Base-by-base conservation (phyloP, 2,113 vertebrate species). In the Phoxinus phoxinus region DNA sequence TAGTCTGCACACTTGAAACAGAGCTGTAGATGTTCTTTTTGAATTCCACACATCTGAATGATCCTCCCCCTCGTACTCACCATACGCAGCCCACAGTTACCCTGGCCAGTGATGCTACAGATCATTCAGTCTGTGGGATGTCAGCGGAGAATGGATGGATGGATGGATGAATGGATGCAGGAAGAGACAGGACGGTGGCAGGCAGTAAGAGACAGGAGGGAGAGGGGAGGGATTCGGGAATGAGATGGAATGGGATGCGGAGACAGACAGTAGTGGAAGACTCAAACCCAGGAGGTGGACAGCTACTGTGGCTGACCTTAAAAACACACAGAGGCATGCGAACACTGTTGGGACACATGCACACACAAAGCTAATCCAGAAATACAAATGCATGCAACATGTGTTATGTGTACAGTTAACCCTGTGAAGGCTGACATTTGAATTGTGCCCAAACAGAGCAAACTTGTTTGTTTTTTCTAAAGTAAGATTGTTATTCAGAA, bases 221-320 rank as follows among this genome's bases (percentile, higher is more conserved):
- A 81, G 81, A 86, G 88, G 88, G 89, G 71, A 81, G 63, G 13
- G 41, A 9, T 9, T 41, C 37, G 41, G 67, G 91, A 84, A 84
- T 86, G 88, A 87, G 86, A 86, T 86, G 89, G 86, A 85, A 83
- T 84, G 90, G 69, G 61, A 56, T 73, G 63, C 67, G 80, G 23
- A 23, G 56, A 53, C 53, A 65, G 91, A 69, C 30, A 35, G 61
- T 30, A 80, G 82, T 85, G 88, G 89, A 81, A 83, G 81, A 56
- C 61, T 85, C 87, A 73, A 87, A 79, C 63, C 78, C 80, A 81
- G 69, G 69, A 61, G 56, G 44, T 82, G 90, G 89, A 89, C 91
- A 19, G 92, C 92, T 93, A 94, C 92, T 91, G 93, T 86, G 91
- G 89, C 72, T 91, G 93, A 94, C 93, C 94, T 95, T 87, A 41